Evolutionary conservation across 2,888 invertebrate genomes (phyloP), one percentile per base, ranked within the genome.

Genomic region (Eurytoma adleriae): DNA sequence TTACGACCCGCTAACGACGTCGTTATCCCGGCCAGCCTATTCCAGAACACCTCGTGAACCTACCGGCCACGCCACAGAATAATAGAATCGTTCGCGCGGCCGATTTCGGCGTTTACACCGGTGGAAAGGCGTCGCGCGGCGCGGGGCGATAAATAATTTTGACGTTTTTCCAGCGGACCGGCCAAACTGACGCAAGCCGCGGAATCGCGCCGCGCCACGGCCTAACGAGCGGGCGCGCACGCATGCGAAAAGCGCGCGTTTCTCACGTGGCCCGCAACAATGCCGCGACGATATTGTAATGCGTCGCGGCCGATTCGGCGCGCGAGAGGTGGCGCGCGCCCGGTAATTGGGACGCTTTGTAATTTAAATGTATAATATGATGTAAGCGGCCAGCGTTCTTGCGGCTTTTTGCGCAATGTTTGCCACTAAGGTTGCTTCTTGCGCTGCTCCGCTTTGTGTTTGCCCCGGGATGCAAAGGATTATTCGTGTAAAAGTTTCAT

Each of bases 121-220:
- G 30, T 24, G 27, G 18, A 50, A 16, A 16, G 0, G 48, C 62
- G 62, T 20, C 30, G 61, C 71, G 48, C 40, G 48, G n/a, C 48
- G 54, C 12, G 12, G 2, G 72, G 50, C 72, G 70, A 75, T 79
- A 79, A 79, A 79, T 75, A 79, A 79, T 79, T 75, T 79, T 59
- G 66, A 74, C 74, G 79, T 66, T 16, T 66, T 50, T 52, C 52
- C n/a, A 48, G n/a, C n/a, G 30, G 10, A 18, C 16, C 13, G 30
- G 10, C 20, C 52, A 10, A 18, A 52, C 52, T 52, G 74, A 56
- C 10, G 64, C 73, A 61, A 52, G 73, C 30, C 40, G 7, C 40
- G 40, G 10, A 40, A 40, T 10, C 7, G 40, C 40, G 10, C 40
- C 40, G 40, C 16, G 40, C 40, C 40, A 10, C 40, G 7, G 40